Evolutionary conservation across 2,797 vertebrate genomes (phyloP).

Genomic region (Coregonus sp.): DNA sequence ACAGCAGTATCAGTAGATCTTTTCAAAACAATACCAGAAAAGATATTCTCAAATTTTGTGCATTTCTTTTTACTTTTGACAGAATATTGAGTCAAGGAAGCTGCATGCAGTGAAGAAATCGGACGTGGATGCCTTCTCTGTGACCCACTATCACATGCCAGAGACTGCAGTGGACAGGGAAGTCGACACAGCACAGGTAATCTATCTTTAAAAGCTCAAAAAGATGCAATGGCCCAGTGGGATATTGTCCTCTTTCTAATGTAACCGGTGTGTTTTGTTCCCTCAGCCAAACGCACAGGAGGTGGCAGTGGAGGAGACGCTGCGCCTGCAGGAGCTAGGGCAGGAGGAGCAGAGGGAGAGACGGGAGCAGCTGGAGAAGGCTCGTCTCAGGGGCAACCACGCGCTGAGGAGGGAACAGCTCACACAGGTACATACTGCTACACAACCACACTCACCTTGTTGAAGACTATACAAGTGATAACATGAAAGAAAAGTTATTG

Average conservation of each 20-base stretch:
- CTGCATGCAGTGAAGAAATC: slow-evolving; percentile 62
- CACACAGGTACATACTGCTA: slow-evolving; percentile 72
- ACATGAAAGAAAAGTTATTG: background rate
- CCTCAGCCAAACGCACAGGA: slow-evolving; percentile 79
- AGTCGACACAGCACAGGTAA: slow-evolving; percentile 76
- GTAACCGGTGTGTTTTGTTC: background rate
- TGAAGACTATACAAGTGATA: background rate
- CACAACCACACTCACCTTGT: background rate
- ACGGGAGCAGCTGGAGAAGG: slow-evolving; percentile 82
- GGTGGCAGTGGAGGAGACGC: slow-evolving; percentile 79
- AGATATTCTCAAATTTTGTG: background rate
- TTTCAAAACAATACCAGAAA: background rate
- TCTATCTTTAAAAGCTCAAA: background rate
- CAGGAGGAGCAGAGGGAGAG: slow-evolving; percentile 72
- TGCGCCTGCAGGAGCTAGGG: slow-evolving; percentile 72
- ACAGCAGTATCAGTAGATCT: background rate
- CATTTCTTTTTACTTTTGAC: slow-evolving; percentile 17
- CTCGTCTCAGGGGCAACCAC: slow-evolving; percentile 79
- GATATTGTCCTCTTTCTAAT: background rate
- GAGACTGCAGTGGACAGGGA: slow-evolving; percentile 77
- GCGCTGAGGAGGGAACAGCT: slow-evolving; percentile 86
- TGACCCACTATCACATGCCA: slow-evolving; percentile 81
- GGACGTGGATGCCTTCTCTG: slow-evolving; percentile 72
- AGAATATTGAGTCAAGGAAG: slow-evolving; percentile 77
- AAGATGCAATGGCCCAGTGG: background rate